Evolutionary conservation across 2,797 vertebrate species (phyloP).

Genomic region (Gambusia yucatana): DNA sequence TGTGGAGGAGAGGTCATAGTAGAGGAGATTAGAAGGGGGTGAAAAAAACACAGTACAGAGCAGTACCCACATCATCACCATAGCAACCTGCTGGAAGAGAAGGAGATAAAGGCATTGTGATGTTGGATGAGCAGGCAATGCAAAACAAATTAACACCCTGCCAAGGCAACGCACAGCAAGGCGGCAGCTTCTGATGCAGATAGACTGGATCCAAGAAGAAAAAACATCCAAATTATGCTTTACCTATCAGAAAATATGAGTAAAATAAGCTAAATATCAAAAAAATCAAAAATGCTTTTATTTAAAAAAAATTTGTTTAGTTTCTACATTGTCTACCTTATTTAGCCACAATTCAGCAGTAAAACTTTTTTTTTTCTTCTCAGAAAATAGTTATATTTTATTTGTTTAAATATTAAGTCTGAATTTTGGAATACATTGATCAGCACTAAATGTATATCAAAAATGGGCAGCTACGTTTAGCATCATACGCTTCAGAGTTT

Average conservation of each 20-base stretch:
- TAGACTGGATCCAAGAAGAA: neutral
- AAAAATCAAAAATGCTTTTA: neutral
- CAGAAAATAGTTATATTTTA: neutral
- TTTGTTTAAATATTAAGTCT: neutral
- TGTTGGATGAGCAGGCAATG: slow-evolving; percentile 38
- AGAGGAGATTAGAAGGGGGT: slow-evolving; percentile 39
- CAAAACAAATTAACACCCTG: slow-evolving; percentile 48
- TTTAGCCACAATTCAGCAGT: too few species aligned
- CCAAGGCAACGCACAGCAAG: slow-evolving; percentile 34
- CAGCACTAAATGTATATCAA: neutral
- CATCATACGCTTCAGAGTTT: neutral
- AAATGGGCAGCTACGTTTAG: neutral
- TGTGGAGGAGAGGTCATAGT: slow-evolving; percentile 64
- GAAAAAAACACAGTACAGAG: slow-evolving; percentile 50
- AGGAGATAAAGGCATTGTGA: slow-evolving; percentile 40
- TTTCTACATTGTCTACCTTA: neutral
- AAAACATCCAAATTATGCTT: neutral
- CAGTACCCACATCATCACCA: slow-evolving; percentile 55
- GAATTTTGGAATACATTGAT: neutral
- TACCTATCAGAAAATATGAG: neutral
- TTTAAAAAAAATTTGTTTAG: neutral
- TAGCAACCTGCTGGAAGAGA: slow-evolving; percentile 60
- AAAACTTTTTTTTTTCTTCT: neutral
- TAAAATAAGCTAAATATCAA: neutral
- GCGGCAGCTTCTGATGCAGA: slow-evolving; percentile 5